Evolutionary conservation across 2,888 invertebrate species (phyloP), one percentile per base, ranked within the genome.

Genomic region (Phytoseiulus persimilis): DNA sequence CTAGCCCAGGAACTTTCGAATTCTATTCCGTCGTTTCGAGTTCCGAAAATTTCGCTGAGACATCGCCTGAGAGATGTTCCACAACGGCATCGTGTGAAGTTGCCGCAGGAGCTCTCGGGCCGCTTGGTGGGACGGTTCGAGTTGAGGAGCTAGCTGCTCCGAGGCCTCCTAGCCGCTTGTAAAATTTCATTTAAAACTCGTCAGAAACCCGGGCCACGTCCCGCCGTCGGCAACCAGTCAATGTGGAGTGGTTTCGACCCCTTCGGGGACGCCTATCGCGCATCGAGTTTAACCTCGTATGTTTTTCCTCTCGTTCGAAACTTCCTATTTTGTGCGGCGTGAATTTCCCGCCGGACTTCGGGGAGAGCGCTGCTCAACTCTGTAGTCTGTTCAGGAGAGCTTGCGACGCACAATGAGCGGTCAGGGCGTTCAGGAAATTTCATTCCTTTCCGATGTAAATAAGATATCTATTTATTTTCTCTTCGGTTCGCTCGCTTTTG

Each of bases 101-200:
- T 65, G 65, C 65, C 65, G 9, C 65, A 28, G 28, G 65, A 65
- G 23, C 28, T 23, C 65, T 18, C 1, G 65, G 65, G 1, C 65
- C 65, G 65, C 65, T 65, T 23, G 65, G 23, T 18, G 1, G 65
- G 65, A 28, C 65, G 9, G 5, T 65, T 65, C 28, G 65, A 65
- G 65, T 65, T 11, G 65, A 65, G 65, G 65, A 65, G 65, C 18
- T 65, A 65, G 65, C 18, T 65, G 65, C 65, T 65, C 18, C 65
- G 65, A 65, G 18, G 65, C 65, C 32, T 87, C 3, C 39, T 33
- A 39, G 45, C 23, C 87, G 87, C 87, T 87, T 33, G 87, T 87
- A 87, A 87, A 87, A 87, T 87, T 87, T 87, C 87, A 87, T 87
- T 87, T 87, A 87, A 87, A 87, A 87, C 87, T 87, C 87, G 87